Evolutionary conservation across 1,140 invertebrate species (phyloP).

Genomic region (Eupeodes corollae): DNA sequence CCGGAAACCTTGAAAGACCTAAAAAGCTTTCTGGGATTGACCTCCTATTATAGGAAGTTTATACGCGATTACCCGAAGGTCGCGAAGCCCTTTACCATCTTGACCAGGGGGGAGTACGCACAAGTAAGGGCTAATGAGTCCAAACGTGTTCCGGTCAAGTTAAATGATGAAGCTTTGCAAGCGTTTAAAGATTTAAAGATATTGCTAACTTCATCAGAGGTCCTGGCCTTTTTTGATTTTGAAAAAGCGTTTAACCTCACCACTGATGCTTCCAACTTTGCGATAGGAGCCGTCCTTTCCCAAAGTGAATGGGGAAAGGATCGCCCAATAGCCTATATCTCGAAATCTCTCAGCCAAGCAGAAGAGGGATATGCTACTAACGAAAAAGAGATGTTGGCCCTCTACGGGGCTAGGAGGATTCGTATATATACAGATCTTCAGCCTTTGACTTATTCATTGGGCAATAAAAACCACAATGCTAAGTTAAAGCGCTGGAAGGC

Average conservation of each 20-base stretch:
- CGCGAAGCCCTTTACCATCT: not conserved
- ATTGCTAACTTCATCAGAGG: conserved; percentile 29
- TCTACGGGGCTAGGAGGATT: conserved; percentile 13
- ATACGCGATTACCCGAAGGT: conserved; percentile 1
- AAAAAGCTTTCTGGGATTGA: conserved; percentile 1
- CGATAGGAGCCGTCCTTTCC: conserved; percentile 22
- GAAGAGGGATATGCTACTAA: conserved; percentile 18
- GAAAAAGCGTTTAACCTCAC: conserved; percentile 19
- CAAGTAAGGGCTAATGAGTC: conserved; percentile 5
- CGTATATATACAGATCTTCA: conserved; percentile 13
- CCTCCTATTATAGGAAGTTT: conserved; percentile 3
- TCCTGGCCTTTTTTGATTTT: conserved; percentile 33
- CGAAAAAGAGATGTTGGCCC: conserved; percentile 19
- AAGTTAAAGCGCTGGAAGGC: conserved; percentile 30
- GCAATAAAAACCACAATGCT: conserved; percentile 26
- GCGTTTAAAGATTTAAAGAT: conserved; percentile 34
- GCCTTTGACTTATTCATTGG: conserved; percentile 29
- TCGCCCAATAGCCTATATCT: conserved; percentile 24
- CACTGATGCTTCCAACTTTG: conserved; percentile 18
- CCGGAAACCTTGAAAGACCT: conserved; percentile 3
- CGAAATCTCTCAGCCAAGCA: conserved; percentile 19
- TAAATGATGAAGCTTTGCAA: conserved; percentile 9
- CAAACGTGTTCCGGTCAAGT: too few species aligned
- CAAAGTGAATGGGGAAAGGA: conserved; percentile 24
- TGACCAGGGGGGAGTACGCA: not conserved